Evolutionary conservation across 1,140 invertebrate species (phyloP), one percentile per base, ranked within the genome.

Genomic region (Aphis craccivora): DNA sequence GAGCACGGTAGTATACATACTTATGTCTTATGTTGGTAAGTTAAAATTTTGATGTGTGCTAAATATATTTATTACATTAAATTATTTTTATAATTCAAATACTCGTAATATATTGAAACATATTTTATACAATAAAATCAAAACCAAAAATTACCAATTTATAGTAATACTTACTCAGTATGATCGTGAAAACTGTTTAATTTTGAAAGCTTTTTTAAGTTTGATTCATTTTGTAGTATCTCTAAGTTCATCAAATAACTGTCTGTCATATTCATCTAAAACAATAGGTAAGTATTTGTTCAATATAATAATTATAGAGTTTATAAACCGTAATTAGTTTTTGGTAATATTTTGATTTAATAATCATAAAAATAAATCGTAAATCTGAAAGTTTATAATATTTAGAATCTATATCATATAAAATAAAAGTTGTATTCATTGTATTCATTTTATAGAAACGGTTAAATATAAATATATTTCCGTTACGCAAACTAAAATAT

Each of bases 121-220:
- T 2, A 51, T 51, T 51, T 40, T 23, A 2, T 23, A 83, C 20
- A 23, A 22, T 0, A 83, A 83, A 37, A 37, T 23, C 81, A 83
- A 76, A 76, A 76, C n/a, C 60, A 76, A 76, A 76, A 51, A 76
- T 0, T 6, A 76, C 60, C 1, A 83, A 37, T 35, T 86, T 40
- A 86, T 25, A 25, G 14, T 30, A 84, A 25, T 40, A 9, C 83
- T 94, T 95, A 96, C 96, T 96, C 96, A 94, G 97, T 95, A 94
- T 96, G 96, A 92, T 97, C 96, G 25, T 93, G 91, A 40, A 86
- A 0, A 20, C 2, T 86, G 30, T 93, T 81, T 86, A 93, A 84
- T 53, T 84, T 93, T 48, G 91, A 93, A 22, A 93, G 48, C 22
- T 93, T 93, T 93, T 84, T 93, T 18, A 40, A 40, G 11, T 53